Conservation (phyloP, 1,140 invertebrate genomes). For the Platyscapa corneri region DNA sequence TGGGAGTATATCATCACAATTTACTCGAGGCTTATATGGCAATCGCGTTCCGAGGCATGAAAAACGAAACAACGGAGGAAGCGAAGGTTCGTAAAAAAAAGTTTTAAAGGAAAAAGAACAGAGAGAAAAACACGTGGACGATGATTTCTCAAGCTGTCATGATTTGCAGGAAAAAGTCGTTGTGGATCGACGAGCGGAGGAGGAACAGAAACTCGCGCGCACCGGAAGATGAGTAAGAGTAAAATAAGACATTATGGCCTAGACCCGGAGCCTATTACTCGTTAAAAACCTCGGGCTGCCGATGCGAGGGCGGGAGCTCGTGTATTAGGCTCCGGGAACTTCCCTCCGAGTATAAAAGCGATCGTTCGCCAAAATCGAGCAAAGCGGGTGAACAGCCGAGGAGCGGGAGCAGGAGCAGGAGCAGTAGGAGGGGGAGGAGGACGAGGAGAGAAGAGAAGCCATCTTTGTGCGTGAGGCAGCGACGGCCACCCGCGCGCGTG, state of each 20-base stretch:
- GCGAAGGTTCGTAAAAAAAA: neutral
- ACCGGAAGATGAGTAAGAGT: constrained; percentile 45
- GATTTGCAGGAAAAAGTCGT: constrained; percentile 55
- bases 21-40: constrained; percentile 47
- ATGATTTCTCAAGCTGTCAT: constrained; percentile 55
- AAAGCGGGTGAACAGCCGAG: neutral
- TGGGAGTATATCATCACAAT: constrained; percentile 44
- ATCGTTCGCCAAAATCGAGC: constrained; percentile 42
- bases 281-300: constrained; percentile 12
- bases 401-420: too few relatives aligned
- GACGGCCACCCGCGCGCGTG: constrained; percentile 1
- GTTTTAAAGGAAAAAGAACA: neutral
- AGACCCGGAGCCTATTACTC: neutral
- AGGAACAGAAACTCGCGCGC: constrained; percentile 1
- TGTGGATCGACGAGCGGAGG: constrained; percentile 10
- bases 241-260: constrained; percentile 35
- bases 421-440: neutral
- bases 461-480: neutral
- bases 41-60: constrained; percentile 35
- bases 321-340: neutral
- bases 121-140: constrained; percentile 28
- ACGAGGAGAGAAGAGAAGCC: neutral
- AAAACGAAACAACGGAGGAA: constrained; percentile 46
- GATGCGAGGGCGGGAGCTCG: constrained; percentile 7
- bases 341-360: constrained; percentile 22